Conservation (phyloP, 1,140 invertebrate genomes). For the Cydia fagiglandana region DNA sequence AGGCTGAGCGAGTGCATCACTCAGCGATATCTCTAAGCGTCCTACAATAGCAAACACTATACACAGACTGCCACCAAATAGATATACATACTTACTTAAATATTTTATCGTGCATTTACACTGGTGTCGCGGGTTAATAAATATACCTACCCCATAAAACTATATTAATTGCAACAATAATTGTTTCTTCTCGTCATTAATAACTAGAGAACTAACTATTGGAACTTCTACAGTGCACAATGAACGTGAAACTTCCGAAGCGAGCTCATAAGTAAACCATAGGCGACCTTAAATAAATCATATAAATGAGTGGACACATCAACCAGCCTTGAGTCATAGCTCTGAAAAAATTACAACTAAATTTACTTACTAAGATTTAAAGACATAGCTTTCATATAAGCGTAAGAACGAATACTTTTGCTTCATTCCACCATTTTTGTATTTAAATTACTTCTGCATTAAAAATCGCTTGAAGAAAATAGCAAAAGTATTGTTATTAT, state of each 20-base stretch:
- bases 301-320: constrained; percentile 69
- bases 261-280: constrained; percentile 36
- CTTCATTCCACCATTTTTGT: constrained; percentile 30
- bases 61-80: constrained; percentile 25
- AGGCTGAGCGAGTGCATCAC: constrained; percentile 35
- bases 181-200: constrained; percentile 22
- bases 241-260: constrained; percentile 2
- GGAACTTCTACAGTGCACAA: constrained; percentile 7
- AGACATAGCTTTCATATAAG: constrained; percentile 43
- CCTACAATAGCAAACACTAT: constrained; percentile 11
- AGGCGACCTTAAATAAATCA: constrained; percentile 53
- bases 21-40: constrained; percentile 3
- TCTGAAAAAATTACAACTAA: constrained; percentile 52
- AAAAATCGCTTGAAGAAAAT: neutral
- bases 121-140: constrained; percentile 20
- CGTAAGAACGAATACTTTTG: constrained; percentile 50
- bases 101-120: constrained; percentile 3
- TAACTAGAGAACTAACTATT: constrained; percentile 35
- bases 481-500: constrained; percentile 20
- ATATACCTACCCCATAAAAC: constrained; percentile 27
- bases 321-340: constrained; percentile 69
- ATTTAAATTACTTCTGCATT: neutral
- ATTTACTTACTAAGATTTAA: constrained; percentile 48
- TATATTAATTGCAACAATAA: constrained; percentile 9
- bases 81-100: constrained; percentile 2